phyloP scores from a whole-genome alignment of 2,888 invertebrate genomes.

The Apamea sordens region DNA sequence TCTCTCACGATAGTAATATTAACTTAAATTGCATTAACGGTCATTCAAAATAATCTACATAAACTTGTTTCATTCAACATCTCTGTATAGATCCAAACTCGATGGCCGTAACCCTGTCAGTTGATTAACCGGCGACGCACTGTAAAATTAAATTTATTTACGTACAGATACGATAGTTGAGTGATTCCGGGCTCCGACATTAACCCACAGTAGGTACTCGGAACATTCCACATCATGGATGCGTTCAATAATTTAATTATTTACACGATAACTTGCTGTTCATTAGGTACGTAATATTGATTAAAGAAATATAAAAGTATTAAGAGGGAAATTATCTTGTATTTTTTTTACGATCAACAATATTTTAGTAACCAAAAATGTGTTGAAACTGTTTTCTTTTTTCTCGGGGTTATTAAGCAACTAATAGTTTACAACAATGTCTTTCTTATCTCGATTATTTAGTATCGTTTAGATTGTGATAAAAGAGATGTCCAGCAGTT shows the following conservation, averaged over 20 bases:
- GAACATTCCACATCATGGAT: slow-evolving; percentile 70
- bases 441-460: slow-evolving; percentile 43
- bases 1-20: not conserved
- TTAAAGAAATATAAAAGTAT: slow-evolving; percentile 66
- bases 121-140: slow-evolving; percentile 79
- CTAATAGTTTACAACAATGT: slow-evolving; percentile 49
- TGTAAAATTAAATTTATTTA: slow-evolving; percentile 85
- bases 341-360: slow-evolving; percentile 68
- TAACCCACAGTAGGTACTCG: slow-evolving; percentile 58
- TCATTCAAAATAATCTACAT: slow-evolving; percentile 2
- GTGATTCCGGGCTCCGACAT: slow-evolving; percentile 59
- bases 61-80: slow-evolving; percentile 37
- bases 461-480: slow-evolving; percentile 35
- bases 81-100: slow-evolving; percentile 69
- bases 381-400: slow-evolving; percentile 12
- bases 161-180: slow-evolving; percentile 76
- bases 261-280: slow-evolving; percentile 66
- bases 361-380: slow-evolving; percentile 51
- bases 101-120: slow-evolving; percentile 71
- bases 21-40: not conserved
- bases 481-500: slow-evolving; percentile 38
- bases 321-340: slow-evolving; percentile 62
- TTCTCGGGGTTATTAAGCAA: slow-evolving; percentile 45
- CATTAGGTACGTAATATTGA: slow-evolving; percentile 65
- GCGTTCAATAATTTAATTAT: slow-evolving; percentile 78